Conservation (phyloP, 1,140 invertebrate species). For the Drosophila malerkotliana region DNA sequence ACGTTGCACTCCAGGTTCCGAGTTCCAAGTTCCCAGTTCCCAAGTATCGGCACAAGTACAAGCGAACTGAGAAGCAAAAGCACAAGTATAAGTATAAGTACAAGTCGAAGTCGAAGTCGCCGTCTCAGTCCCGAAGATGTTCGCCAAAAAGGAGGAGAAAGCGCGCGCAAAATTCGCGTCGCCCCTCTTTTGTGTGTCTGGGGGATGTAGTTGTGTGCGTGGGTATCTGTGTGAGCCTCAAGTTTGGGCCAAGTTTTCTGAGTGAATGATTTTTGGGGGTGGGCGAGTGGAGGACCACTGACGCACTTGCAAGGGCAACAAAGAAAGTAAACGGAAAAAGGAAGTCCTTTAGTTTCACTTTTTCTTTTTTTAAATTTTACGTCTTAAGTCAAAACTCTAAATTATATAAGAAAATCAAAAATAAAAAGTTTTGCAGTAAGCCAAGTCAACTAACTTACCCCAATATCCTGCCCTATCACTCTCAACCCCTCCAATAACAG, state of each 20-base stretch:
- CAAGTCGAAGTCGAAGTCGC: conserved; percentile 37
- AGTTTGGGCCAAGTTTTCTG: conserved; percentile 67
- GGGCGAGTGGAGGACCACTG: conserved; percentile 24
- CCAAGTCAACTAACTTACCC: neutral
- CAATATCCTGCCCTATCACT: neutral
- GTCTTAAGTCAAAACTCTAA: neutral
- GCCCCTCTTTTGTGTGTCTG: conserved; percentile 6
- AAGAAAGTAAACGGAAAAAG: conserved; percentile 17
- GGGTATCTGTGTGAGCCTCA: conserved; percentile 29
- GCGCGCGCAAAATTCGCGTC: conserved; percentile 74
- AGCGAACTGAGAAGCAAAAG: conserved; percentile 22
- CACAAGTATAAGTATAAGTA: conserved; percentile 48
- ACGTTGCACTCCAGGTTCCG: conserved; percentile 53
- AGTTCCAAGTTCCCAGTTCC: conserved; percentile 1
- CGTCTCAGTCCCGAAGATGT: conserved; percentile 60
- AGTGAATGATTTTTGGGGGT: conserved; percentile 50
- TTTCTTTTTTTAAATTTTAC: neutral
- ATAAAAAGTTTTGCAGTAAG: neutral
- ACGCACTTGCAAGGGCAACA: conserved; percentile 47
- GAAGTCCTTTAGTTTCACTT: neutral
- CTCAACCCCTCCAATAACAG: conserved; percentile 9
- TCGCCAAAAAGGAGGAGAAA: conserved; percentile 59
- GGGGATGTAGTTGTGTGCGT: conserved; percentile 17
- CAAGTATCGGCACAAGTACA: conserved; percentile 13
- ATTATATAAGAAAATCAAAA: conserved; percentile 3